Percentiles rank a stretch among this genome's conserved stretches.
Evolutionary conservation across 2,888 invertebrate species (phyloP).

Genomic region (Melinaea marsaeus): DNA sequence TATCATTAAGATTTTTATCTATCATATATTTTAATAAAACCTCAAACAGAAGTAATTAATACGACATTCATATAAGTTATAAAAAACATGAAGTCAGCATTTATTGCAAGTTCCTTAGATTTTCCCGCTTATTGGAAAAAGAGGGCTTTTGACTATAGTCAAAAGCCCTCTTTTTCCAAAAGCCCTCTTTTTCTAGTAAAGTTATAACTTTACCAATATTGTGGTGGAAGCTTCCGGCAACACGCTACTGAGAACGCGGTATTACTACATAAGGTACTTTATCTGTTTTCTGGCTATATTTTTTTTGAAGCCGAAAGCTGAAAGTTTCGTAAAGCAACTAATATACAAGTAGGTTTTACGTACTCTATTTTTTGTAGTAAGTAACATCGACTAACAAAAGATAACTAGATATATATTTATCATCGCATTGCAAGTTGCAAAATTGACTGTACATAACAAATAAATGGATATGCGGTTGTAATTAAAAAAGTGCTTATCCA

Average conservation of each 20-base stretch:
- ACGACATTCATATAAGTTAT: not conserved
- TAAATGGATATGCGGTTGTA: not conserved
- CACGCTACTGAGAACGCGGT: constrained; percentile 3
- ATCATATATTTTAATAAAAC: not conserved
- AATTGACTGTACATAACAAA: not conserved
- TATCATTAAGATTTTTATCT: too few species aligned
- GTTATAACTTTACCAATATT: constrained; percentile 23
- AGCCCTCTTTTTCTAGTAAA: too few species aligned
- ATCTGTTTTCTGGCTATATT: not conserved
- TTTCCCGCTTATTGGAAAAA: too few species aligned
- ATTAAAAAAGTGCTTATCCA: constrained; percentile 4
- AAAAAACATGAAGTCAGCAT: constrained; percentile 13
- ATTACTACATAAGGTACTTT: constrained; percentile 14
- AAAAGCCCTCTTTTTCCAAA: too few species aligned
- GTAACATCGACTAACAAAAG: too few species aligned
- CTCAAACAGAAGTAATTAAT: not conserved
- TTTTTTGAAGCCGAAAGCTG: not conserved
- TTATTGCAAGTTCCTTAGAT: too few species aligned
- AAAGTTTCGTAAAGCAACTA: too few species aligned
- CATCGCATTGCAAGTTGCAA: not conserved
- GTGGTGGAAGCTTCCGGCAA: constrained; percentile 14
- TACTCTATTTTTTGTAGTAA: too few species aligned
- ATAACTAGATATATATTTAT: too few species aligned
- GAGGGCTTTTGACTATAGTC: constrained; percentile 9
- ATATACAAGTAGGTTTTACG: too few species aligned